Base-by-base conservation (phyloP, 2,113 vertebrate genomes). In the Callipepla californica region DNA sequence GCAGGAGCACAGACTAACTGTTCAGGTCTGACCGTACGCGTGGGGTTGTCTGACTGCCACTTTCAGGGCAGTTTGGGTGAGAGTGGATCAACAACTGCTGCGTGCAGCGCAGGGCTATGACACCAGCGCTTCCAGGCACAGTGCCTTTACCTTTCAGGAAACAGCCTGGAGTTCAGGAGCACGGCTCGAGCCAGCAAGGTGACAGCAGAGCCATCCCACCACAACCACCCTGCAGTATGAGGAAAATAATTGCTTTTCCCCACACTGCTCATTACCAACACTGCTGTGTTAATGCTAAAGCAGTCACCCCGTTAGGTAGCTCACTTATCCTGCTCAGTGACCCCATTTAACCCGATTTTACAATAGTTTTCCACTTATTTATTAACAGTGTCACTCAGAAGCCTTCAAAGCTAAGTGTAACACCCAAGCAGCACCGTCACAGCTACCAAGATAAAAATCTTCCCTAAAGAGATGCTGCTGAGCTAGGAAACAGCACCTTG, bases 31-130 rank as follows among this genome's bases (percentile, higher is more conserved):
- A 86, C 32, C 32, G 58, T 11, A 32, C 21, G 1, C 18, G 11
- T 6, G 6, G 51, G 17, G 62, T 36, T 13, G 17, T 2, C 16
- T 2, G 21, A 36, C 0, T 13, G 2, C 74, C 13, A 3, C n/a
- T 48, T n/a, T 4, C 16, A 11, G 51, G 74, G 44, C 1, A 1
- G 34, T n/a, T 7, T 11, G 47, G 62, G 9, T 63, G 67, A 9
- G 30, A 32, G n/a, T 3, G 42, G 42, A 53, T 32, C 57, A 2
- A 1, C 22, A 20, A 0, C 23, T 36, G 2, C 48, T 3, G 1
- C 0, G 2, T 0, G 14, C 0, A 30, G 58, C 77, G 13, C 3
- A 25, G 21, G 34, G 55, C 30, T 66, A 40, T 7, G 3, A 4
- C 20, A 30, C 4, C 62, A 61, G 25, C 3, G 8, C 2, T 13